phyloP scores from a whole-genome alignment of 2,888 invertebrate genomes.

The Tachystola acroxantha region DNA sequence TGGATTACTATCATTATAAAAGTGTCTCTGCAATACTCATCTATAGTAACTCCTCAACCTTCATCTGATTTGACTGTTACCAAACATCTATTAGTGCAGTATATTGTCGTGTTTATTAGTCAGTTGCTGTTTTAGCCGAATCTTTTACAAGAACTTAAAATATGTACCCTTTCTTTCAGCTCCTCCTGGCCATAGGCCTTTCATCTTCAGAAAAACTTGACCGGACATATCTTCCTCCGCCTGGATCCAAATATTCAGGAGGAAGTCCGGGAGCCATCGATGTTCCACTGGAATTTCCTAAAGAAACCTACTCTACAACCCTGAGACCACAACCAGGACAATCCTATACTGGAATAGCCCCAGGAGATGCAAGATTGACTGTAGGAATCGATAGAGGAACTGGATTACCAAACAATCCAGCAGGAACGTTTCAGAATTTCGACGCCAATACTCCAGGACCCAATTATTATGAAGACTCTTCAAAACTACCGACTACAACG shows the following conservation, averaged over 20 bases:
- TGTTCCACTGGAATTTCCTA: slow-evolving; percentile 41
- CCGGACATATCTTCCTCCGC: slow-evolving; percentile 55
- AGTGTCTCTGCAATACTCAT: too few relatives aligned
- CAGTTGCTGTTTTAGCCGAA: too few relatives aligned
- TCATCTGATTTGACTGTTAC: too few relatives aligned
- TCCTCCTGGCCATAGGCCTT: slow-evolving; percentile 39
- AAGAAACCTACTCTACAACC: slow-evolving; percentile 20
- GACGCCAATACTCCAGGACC: slow-evolving; percentile 10
- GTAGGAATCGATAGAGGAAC: slow-evolving; percentile 24
- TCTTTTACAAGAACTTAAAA: too few relatives aligned
- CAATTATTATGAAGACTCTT: slow-evolving; percentile 14
- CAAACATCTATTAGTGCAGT: too few relatives aligned
- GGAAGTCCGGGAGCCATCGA: slow-evolving; percentile 40
- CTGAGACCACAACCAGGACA: slow-evolving; percentile 7
- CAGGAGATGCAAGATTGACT: slow-evolving; percentile 15
- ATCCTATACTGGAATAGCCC: slow-evolving; percentile 5
- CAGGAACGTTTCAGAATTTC: too few relatives aligned
- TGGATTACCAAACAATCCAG: neutral
- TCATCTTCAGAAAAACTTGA: slow-evolving; percentile 46
- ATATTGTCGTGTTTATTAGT: too few relatives aligned
- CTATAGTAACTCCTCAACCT: too few relatives aligned
- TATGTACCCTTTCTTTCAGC: slow-evolving; percentile 33
- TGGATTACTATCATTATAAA: neutral
- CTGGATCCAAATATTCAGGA: slow-evolving; percentile 46
- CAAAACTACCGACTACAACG: slow-evolving; percentile 27